Percentiles rank a stretch among this genome's conserved stretches.
Evolutionary conservation across 2,113 vertebrate species (phyloP).

Genomic region (Ceratotherium simum): DNA sequence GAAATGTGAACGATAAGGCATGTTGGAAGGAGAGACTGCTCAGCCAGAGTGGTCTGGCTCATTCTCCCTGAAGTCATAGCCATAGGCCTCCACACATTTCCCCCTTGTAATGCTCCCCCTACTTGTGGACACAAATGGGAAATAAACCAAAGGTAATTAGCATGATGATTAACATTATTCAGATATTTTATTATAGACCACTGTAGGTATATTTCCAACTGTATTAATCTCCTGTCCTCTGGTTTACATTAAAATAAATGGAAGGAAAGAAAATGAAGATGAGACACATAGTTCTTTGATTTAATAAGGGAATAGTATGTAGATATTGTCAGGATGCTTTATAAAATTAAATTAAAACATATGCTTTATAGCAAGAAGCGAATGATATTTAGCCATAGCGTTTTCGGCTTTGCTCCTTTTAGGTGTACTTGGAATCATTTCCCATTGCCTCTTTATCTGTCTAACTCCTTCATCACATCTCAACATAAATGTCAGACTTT

Average conservation of each 20-base stretch:
- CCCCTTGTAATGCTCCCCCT: background rate
- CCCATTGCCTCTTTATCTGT: slow-evolving; percentile 7
- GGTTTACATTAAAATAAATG: slow-evolving; percentile 50
- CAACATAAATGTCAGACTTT: slow-evolving; percentile 38
- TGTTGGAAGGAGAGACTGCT: background rate
- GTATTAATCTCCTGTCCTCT: background rate
- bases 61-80: background rate
- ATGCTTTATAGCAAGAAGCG: background rate
- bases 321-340: slow-evolving; percentile 7
- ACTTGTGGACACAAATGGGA: background rate
- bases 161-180: background rate
- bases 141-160: background rate
- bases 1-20: background rate
- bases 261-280: slow-evolving; percentile 42
- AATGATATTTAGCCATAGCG: background rate
- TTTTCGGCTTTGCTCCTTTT: background rate
- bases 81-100: fast-evolving
- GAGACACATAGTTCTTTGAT: slow-evolving; percentile 13
- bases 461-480: slow-evolving; percentile 7
- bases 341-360: slow-evolving; percentile 53
- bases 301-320: slow-evolving; percentile 4
- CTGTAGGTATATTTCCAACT: background rate
- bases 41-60: background rate
- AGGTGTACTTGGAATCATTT: slow-evolving; percentile 4
- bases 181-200: background rate